phyloP scores from a whole-genome alignment of 2,113 vertebrate species.

The Empidonax traillii region DNA sequence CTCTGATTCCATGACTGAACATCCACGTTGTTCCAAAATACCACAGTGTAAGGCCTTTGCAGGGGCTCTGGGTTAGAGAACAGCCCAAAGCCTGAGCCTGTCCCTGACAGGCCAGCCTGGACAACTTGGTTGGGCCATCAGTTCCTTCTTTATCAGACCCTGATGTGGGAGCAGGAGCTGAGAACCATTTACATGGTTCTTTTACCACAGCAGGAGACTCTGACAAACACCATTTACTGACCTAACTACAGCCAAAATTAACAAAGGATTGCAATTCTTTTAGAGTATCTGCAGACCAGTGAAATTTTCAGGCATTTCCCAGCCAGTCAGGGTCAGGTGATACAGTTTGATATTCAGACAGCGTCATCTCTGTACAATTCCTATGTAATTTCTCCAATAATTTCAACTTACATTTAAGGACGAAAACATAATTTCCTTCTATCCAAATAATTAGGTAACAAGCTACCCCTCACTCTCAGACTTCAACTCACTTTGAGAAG shows the following conservation, averaged over 20 bases:
- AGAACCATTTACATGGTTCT: neutral
- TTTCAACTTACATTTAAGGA: neutral
- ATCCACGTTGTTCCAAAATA: neutral
- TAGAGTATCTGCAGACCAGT: neutral
- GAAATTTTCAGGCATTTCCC: neutral
- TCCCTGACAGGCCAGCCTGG: neutral
- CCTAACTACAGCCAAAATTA: neutral
- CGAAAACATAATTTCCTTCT: neutral
- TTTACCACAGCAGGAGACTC: neutral
- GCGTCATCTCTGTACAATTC: neutral
- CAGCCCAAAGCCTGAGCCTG: neutral
- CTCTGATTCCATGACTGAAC: neutral
- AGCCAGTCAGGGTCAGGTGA: neutral
- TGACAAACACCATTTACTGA: neutral
- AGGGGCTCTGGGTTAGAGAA: neutral
- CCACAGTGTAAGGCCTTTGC: fast-evolving
- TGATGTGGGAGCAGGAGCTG: neutral
- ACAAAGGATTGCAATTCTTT: neutral
- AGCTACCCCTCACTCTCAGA: neutral
- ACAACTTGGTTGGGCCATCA: neutral
- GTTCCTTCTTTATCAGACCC: neutral
- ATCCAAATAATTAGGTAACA: neutral
- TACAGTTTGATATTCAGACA: neutral
- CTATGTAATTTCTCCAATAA: neutral
- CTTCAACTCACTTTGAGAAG: neutral